Base-by-base conservation (phyloP, 2,888 invertebrate genomes). In the Chironomus tentans region DNA sequence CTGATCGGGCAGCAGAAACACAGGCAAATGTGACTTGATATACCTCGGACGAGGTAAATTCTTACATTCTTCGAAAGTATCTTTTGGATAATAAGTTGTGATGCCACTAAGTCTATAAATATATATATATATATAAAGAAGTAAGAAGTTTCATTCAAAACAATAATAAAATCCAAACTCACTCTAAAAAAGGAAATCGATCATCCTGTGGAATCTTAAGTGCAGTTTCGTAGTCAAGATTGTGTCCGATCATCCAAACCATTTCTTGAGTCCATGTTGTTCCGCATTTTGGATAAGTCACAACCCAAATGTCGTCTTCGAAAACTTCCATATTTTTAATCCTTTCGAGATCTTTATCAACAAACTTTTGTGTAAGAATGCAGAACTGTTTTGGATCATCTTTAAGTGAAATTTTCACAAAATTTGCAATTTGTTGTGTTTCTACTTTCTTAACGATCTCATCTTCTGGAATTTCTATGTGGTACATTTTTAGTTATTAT, bases 21-120 rank as follows among this genome's bases (percentile, higher is more conserved):
- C 21, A 0, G 13, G 21, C 15, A 7, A 18, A 21, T 22, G 48
- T 24, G 6, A 48, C 7, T n/a, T 38, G n/a, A 69, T 24, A 0
- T 82, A 77, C 2, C 83, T 79, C 0, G 83, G 83, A 0, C 82
- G 81, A 5, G 77, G 74, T 77, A 81, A 61, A 1, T 77, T 78
- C 28, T 81, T 80, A 12, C 81, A 80, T 46, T 74, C 28, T 77
- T 77, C 71, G 71, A 76, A 56, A 21, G 79, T 74, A 70, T 76
- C 73, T n/a, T 5, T 56, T 5, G 28, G 4, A 13, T 13, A 46
- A 4, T 18, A 0, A 10, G 56, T 56, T 18, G 7, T 3, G 6
- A 47, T 13, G 10, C 38, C 10, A 22, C 24, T 5, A 22, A 15
- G 7, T 22, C 21, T 13, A 15, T n/a, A n/a, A n/a, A n/a, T n/a